phyloP scores from a whole-genome alignment of 92 coral and sea anemone species.

The Ricordea florida region DNA sequence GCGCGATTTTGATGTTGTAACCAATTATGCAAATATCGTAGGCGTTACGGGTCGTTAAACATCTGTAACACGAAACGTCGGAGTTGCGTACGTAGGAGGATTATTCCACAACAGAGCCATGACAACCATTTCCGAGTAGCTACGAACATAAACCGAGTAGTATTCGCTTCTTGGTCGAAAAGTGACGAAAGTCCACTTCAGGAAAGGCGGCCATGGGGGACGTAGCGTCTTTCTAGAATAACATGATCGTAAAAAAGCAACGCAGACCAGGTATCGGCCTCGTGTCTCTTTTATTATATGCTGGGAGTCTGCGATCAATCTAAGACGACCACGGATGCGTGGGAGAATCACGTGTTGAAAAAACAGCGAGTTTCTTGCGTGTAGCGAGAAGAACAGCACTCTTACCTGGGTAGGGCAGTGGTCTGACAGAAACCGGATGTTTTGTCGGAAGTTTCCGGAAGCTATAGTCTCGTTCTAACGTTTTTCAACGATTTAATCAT shows the following conservation, averaged over 20 bases:
- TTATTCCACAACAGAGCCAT: conserved; percentile 44
- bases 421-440: conserved; percentile 25
- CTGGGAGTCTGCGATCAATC: too few species aligned
- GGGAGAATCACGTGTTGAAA: conserved; percentile 39
- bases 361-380: too few species aligned
- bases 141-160: conserved; percentile 67
- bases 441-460: conserved; percentile 16
- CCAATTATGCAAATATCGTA: conserved; percentile 77
- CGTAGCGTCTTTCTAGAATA: conserved; percentile 15
- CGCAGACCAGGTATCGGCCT: too few species aligned
- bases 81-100: conserved; percentile 35
- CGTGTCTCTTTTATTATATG: too few species aligned
- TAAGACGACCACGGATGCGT: conserved; percentile 45
- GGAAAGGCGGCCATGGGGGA: neutral
- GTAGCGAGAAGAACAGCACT: too few species aligned
- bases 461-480: neutral
- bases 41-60: conserved; percentile 77
- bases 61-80: conserved; percentile 41
- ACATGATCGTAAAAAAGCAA: too few species aligned
- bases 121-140: conserved; percentile 60
- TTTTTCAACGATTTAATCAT: neutral
- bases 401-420: neutral
- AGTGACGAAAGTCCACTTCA: conserved; percentile 5
- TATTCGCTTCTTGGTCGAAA: conserved; percentile 38
- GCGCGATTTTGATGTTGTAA: conserved; percentile 46